phyloP scores from a whole-genome alignment of 2,888 invertebrate species.

The Kuschelorhynchus macadamiae region DNA sequence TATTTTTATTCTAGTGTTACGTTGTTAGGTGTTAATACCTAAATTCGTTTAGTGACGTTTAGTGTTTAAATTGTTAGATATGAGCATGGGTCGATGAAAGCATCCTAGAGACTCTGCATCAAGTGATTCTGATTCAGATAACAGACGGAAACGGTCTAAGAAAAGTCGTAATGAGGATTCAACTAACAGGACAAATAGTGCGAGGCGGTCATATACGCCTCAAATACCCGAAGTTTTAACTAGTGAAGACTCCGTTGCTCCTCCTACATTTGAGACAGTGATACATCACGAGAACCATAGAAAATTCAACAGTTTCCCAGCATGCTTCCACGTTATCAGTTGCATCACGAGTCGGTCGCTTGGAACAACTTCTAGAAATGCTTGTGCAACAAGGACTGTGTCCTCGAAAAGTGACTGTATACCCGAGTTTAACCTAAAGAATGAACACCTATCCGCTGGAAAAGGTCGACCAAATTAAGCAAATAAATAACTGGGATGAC shows the following conservation, averaged over 20 bases:
- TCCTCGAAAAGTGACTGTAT: conserved; percentile 21
- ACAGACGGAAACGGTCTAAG: too few relatives aligned
- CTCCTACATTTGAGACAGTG: too few relatives aligned
- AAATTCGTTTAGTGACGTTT: background rate
- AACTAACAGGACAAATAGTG: background rate
- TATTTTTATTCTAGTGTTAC: background rate
- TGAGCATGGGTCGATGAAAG: background rate
- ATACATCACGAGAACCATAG: too few relatives aligned
- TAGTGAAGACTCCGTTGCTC: too few relatives aligned
- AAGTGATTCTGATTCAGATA: background rate
- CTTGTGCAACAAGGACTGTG: background rate
- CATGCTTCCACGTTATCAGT: background rate
- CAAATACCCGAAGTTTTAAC: background rate
- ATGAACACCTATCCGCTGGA: conserved; percentile 2
- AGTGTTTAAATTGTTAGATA: background rate
- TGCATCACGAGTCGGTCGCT: background rate
- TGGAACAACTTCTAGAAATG: background rate
- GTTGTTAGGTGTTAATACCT: background rate
- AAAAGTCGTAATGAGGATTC: too few relatives aligned
- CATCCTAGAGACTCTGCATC: background rate
- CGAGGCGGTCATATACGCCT: background rate
- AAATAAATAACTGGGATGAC: conserved; percentile 16
- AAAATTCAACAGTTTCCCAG: background rate
- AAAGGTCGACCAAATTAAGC: conserved; percentile 9
- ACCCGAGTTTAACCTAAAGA: conserved; percentile 18